A percentile compares a stretch with the other conserved stretches of the same genome.
phyloP scores from a whole-genome alignment of 2,113 vertebrate genomes.

The Poeciliopsis retropinna region DNA sequence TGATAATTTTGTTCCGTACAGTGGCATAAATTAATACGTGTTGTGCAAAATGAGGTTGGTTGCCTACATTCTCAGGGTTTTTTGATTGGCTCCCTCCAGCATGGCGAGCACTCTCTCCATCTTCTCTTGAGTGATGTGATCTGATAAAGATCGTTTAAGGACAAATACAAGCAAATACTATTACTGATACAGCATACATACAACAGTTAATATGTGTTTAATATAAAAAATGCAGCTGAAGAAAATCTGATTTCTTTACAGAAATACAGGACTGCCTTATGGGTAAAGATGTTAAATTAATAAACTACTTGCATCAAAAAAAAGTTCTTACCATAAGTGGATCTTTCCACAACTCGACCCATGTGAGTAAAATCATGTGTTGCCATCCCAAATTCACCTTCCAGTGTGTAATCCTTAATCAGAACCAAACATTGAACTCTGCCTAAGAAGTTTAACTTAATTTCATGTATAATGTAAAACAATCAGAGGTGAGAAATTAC shows the following conservation, averaged over 20 bases:
- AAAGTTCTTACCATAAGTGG: slow-evolving; percentile 85
- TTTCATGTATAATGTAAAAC: not conserved
- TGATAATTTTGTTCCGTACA: not conserved
- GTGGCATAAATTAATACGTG: not conserved
- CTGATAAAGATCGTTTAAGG: slow-evolving; percentile 71
- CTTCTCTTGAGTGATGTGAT: slow-evolving; percentile 90
- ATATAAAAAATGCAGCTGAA: not conserved
- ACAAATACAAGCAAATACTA: not conserved
- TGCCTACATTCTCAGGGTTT: slow-evolving; percentile 87
- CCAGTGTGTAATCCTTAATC: slow-evolving; percentile 88
- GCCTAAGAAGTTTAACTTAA: not conserved
- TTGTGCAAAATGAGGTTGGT: not conserved
- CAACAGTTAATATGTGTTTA: not conserved
- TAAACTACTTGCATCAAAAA: not conserved
- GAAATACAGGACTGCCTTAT: not conserved
- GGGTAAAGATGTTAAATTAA: not conserved
- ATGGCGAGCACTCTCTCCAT: slow-evolving; percentile 88
- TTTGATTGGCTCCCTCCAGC: slow-evolving; percentile 92
- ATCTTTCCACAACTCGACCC: slow-evolving; percentile 87
- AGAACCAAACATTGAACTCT: not conserved
- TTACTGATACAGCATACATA: no score
- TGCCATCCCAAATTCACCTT: slow-evolving; percentile 90
- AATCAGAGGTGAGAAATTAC: slow-evolving; percentile 69
- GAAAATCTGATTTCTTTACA: not conserved
- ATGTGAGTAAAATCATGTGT: slow-evolving; percentile 88